phyloP scores from a whole-genome alignment of 2,113 vertebrate genomes.

The western clawed frog (Xenopus tropicalis) region DNA sequence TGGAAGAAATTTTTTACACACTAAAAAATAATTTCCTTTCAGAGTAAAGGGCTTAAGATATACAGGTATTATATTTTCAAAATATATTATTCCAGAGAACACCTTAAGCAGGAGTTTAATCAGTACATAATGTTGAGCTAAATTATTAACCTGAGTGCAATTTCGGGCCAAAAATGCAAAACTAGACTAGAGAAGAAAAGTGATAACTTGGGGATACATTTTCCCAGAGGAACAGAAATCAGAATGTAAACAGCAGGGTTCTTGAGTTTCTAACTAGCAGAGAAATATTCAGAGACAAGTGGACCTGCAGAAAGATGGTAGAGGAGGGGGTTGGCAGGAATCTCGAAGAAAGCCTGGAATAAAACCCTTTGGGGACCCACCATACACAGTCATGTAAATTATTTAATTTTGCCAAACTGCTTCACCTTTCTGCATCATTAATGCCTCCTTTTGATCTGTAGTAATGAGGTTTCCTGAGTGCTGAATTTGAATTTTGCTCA shows the following conservation, averaged over 20 bases:
- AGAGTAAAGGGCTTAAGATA: background rate
- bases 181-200: conserved; percentile 17
- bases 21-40: background rate
- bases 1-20: background rate
- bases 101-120: conserved; percentile 27
- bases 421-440: conserved; percentile 73
- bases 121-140: conserved; percentile 29
- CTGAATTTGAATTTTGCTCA: conserved; percentile 41
- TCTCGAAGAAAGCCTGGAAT: conserved; percentile 35
- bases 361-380: conserved; percentile 50
- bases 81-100: background rate
- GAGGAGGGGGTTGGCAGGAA: background rate
- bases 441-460: conserved; percentile 74
- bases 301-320: background rate
- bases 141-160: conserved; percentile 37
- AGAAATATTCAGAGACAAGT: conserved; percentile 33
- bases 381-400: conserved; percentile 64
- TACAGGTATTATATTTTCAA: conserved; percentile 3
- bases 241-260: conserved; percentile 36
- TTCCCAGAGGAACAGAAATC: conserved; percentile 29
- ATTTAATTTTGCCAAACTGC: conserved; percentile 77
- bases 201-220: conserved; percentile 16
- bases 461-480: conserved; percentile 70
- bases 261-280: conserved; percentile 27
- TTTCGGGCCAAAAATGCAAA: conserved; percentile 28